These are phyloP conservation scores for Eurois occulta DNA, from an alignment of 2,888 invertebrate species.

Conservation along the genomic window DNA sequence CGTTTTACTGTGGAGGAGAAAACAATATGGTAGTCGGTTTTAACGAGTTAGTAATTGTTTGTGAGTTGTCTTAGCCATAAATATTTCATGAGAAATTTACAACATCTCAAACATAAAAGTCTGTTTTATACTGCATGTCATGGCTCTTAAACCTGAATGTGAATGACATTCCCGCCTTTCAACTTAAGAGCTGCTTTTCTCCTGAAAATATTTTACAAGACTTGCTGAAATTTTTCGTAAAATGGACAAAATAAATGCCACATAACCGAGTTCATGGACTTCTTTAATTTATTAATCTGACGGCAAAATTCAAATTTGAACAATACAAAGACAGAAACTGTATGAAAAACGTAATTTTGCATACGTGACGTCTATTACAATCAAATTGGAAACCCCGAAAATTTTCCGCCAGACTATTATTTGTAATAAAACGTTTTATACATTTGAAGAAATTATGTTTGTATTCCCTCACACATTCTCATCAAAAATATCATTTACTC, in stretches of 20 bases:
- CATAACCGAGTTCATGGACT: background rate
- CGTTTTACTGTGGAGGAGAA: background rate
- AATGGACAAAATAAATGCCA: background rate
- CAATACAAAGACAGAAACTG: background rate
- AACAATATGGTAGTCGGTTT: conserved; percentile 2
- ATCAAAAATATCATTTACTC: conserved; percentile 15
- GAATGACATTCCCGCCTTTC: conserved; percentile 5
- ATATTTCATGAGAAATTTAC: conserved; percentile 16
- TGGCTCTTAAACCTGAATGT: conserved; percentile 9
- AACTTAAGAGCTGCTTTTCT: conserved; percentile 7
- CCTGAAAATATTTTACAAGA: conserved; percentile 24
- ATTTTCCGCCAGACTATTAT: conserved; percentile 34
- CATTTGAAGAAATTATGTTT: conserved; percentile 27
- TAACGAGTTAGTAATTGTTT: conserved; percentile 5
- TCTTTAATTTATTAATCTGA: background rate
- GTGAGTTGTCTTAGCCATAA: background rate
- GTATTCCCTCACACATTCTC: conserved; percentile 17
- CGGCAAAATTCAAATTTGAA: background rate
- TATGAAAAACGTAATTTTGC: conserved; percentile 8
- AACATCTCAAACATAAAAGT: conserved; percentile 9
- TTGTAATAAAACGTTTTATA: conserved; percentile 20
- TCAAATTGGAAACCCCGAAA: background rate
- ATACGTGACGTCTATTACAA: conserved; percentile 10
- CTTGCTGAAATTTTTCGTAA: conserved; percentile 6
- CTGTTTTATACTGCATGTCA: conserved; percentile 14